Conservation (phyloP, 2,888 invertebrate genomes). For the Phalangium opilio region DNA sequence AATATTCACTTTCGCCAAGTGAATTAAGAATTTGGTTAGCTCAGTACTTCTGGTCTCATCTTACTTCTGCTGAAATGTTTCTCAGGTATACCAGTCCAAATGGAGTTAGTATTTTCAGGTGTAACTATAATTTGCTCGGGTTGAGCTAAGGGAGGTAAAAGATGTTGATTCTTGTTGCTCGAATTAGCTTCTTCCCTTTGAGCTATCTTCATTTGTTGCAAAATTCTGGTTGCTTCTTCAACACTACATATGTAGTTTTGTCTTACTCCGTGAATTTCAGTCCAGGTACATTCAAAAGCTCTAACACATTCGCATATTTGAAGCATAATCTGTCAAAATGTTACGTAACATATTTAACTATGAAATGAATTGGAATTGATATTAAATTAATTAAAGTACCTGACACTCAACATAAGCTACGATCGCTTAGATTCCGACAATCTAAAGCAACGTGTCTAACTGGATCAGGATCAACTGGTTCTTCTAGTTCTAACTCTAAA, state of each 20-base stretch:
- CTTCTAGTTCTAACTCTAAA: constrained; percentile 33
- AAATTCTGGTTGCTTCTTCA: constrained; percentile 16
- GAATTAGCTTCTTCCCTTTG: constrained; percentile 6
- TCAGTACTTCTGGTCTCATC: no score
- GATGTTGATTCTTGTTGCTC: neutral
- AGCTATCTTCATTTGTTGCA: constrained; percentile 17
- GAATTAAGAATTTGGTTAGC: no score
- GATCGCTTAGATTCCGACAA: no score
- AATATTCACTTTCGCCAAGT: no score
- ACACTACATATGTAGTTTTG: constrained; percentile 17
- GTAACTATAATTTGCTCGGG: no score
- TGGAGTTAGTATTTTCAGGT: no score
- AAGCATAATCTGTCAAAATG: constrained; percentile 18
- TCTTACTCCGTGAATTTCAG: constrained; percentile 17
- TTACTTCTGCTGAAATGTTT: no score
- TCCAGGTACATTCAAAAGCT: constrained; percentile 16
- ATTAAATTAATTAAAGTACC: constrained; percentile 32
- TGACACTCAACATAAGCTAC: constrained; percentile 76
- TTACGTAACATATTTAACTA: no score
- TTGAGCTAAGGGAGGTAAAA: neutral
- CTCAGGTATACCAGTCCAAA: no score
- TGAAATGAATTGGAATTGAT: no score
- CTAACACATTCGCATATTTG: constrained; percentile 18
- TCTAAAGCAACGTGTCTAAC: constrained; percentile 64
- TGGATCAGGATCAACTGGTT: constrained; percentile 64